Percentiles rank a stretch among this genome's conserved stretches.
phyloP scores from a whole-genome alignment of 2,797 vertebrate species.

The Acipenser transmontanus region DNA sequence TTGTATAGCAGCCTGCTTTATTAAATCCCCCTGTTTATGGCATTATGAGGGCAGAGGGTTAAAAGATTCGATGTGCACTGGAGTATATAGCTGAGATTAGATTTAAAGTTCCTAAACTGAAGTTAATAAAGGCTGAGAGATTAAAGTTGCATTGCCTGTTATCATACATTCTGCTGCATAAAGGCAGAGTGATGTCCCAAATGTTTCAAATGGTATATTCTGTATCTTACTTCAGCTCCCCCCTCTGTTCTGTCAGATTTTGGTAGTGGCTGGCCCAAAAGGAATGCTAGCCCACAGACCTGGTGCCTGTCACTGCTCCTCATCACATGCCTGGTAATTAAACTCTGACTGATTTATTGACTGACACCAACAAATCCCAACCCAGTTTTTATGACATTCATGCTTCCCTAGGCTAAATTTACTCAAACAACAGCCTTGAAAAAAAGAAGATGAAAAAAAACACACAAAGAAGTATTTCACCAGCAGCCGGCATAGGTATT shows the following conservation, averaged over 20 bases:
- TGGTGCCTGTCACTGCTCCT: constrained; percentile 70
- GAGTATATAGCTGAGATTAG: constrained; percentile 55
- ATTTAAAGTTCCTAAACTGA: constrained; percentile 45
- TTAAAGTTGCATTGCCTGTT: constrained; percentile 14
- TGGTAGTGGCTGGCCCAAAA: constrained; percentile 61
- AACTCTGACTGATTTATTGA: constrained; percentile 94
- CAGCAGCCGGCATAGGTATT: no score
- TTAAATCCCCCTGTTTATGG: constrained; percentile 29
- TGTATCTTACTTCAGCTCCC: not conserved
- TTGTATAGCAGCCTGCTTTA: constrained; percentile 19
- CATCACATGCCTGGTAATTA: constrained; percentile 85
- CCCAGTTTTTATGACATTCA: constrained; percentile 83
- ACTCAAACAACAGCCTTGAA: constrained; percentile 56
- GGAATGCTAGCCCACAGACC: constrained; percentile 71
- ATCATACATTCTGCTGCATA: constrained; percentile 27
- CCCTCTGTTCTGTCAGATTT: constrained; percentile 37
- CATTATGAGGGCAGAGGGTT: constrained; percentile 46
- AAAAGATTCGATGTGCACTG: constrained; percentile 44
- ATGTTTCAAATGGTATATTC: constrained; percentile 17
- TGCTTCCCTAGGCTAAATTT: constrained; percentile 72
- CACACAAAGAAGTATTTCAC: no score
- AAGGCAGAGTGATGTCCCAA: constrained; percentile 11
- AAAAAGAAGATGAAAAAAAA: not conserved
- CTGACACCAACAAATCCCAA: constrained; percentile 91
- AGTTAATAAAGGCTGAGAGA: constrained; percentile 36